Percentiles rank a stretch among this genome's conserved stretches.
These are phyloP conservation scores for Euura saliciscinereae DNA, from an alignment of 1,140 invertebrate genomes.

Conservation along the genomic window DNA sequence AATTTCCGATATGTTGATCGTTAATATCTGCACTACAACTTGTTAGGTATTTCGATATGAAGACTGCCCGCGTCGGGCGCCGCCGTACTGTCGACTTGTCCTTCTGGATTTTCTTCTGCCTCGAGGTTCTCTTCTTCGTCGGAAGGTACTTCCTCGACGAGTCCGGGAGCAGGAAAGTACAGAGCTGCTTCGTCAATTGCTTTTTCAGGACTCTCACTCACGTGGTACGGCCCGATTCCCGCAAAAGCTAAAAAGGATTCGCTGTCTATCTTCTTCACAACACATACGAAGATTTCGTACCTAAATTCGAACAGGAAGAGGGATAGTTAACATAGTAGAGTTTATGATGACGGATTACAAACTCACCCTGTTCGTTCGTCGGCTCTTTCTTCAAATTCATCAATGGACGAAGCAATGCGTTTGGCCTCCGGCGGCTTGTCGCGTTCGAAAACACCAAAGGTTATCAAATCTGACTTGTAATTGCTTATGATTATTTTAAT, in stretches of 20 bases:
- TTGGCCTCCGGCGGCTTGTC: conserved; percentile 54
- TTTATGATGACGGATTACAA: background rate
- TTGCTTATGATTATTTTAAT: conserved; percentile 49
- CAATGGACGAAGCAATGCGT: conserved; percentile 46
- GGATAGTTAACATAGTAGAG: no score
- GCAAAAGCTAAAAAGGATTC: conserved; percentile 56
- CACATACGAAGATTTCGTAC: conserved; percentile 52
- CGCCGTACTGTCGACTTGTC: conserved; percentile 30
- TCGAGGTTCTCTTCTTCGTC: conserved; percentile 54
- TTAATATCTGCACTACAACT: no score
- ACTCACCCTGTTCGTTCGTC: conserved; percentile 48
- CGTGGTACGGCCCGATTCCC: conserved; percentile 57
- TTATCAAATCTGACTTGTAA: conserved; percentile 46
- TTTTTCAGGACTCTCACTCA: conserved; percentile 54
- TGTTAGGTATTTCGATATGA: background rate
- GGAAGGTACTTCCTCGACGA: conserved; percentile 43
- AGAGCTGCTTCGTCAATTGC: conserved; percentile 50
- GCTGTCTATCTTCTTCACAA: conserved; percentile 51
- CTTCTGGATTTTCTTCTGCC: conserved; percentile 49
- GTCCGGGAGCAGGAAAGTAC: conserved; percentile 48
- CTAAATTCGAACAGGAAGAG: conserved; percentile 25
- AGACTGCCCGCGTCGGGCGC: conserved; percentile 23
- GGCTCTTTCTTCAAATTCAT: conserved; percentile 44
- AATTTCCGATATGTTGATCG: no score
- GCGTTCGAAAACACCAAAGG: conserved; percentile 54